phyloP scores from a whole-genome alignment of 2,888 invertebrate species.

The Leptopilina drosophilae region DNA sequence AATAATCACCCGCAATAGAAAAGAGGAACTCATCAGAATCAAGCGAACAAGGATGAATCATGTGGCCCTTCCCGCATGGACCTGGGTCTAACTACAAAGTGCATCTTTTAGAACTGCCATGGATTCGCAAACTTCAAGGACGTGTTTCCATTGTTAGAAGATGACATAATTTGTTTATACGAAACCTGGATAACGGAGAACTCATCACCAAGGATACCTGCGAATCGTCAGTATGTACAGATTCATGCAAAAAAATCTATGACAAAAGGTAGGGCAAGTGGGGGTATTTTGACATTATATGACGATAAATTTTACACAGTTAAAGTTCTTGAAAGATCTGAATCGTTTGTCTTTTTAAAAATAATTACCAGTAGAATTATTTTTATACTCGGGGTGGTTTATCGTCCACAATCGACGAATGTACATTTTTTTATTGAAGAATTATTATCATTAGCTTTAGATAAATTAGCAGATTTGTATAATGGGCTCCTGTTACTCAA shows the following conservation, averaged over 20 bases:
- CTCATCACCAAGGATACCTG: not conserved
- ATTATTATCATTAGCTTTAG: too few species aligned
- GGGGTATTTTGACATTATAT: not conserved
- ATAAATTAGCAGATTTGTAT: too few species aligned
- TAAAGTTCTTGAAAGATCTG: not conserved
- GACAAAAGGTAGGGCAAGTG: not conserved
- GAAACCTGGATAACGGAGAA: not conserved
- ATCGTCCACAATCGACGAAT: too few species aligned
- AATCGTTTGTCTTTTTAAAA: not conserved
- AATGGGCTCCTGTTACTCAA: too few species aligned
- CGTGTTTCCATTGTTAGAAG: not conserved
- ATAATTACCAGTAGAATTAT: too few species aligned
- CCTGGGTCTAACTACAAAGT: not conserved
- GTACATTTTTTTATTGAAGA: too few species aligned
- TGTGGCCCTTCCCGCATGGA: not conserved
- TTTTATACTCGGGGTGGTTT: too few species aligned
- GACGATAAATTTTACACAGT: not conserved
- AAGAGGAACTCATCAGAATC: not conserved
- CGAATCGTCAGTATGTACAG: not conserved
- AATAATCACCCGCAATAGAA: not conserved
- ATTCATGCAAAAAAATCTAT: not conserved
- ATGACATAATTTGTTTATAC: not conserved
- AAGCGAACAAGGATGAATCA: not conserved
- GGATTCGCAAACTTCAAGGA: slow-evolving; percentile 2
- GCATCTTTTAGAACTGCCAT: not conserved